These are phyloP conservation scores for Cecidostiba fungosa DNA, from an alignment of 2,888 invertebrate species.

Conservation along the genomic window DNA sequence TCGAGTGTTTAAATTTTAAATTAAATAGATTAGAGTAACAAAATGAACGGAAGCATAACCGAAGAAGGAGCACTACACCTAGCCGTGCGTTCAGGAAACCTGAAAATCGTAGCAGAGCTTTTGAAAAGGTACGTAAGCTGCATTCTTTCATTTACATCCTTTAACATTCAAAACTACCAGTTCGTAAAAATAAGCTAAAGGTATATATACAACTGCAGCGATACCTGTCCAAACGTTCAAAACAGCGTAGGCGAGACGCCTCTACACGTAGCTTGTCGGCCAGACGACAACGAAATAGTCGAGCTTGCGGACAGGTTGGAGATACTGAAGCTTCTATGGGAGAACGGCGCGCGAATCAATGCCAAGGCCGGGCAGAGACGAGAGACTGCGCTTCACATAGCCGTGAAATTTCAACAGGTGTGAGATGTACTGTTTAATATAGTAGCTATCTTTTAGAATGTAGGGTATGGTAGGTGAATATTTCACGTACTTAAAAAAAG, in stretches of 20 bases:
- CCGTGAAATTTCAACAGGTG: conserved; percentile 44
- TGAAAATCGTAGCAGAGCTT: not conserved
- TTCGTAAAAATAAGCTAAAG: not conserved
- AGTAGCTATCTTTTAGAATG: not conserved
- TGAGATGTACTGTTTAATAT: not conserved
- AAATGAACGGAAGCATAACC: not conserved
- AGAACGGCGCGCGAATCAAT: conserved; percentile 37
- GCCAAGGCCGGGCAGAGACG: not conserved
- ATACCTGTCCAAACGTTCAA: conserved; percentile 5
- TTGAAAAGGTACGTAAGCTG: not conserved
- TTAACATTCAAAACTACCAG: not conserved
- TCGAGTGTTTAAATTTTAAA: too few relatives aligned
- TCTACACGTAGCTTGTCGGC: conserved; percentile 33
- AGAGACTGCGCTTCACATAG: conserved; percentile 38
- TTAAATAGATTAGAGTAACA: not conserved
- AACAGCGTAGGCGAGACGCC: conserved; percentile 15
- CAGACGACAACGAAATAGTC: not conserved
- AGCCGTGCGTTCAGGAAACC: conserved; percentile 13
- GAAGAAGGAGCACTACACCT: conserved; percentile 2
- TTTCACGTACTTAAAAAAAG: too few relatives aligned
- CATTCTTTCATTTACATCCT: not conserved
- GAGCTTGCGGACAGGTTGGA: not conserved
- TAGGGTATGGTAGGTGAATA: not conserved
- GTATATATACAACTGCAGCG: not conserved
- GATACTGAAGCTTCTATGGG: conserved; percentile 36